Conservation (phyloP, 2,113 vertebrate genomes). For the Crotalus helleri region DNA sequence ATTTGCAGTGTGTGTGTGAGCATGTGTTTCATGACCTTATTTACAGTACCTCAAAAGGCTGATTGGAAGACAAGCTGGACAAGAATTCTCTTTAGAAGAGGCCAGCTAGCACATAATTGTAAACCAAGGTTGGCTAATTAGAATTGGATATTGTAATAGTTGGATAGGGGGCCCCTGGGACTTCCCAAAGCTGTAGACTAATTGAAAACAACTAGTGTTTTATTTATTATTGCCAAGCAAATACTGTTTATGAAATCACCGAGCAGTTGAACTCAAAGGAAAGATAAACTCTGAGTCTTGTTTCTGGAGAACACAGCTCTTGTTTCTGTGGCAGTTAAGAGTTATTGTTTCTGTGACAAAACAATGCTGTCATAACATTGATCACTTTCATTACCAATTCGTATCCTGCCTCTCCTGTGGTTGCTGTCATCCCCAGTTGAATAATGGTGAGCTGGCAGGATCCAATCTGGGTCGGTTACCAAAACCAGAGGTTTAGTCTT, state of each 20-base stretch:
- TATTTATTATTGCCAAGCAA: neutral
- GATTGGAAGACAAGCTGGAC: neutral
- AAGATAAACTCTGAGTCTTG: neutral
- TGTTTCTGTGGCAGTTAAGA: too few species aligned
- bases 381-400: neutral
- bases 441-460: neutral
- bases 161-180: neutral
- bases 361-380: neutral
- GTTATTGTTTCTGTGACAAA: neutral
- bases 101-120: neutral
- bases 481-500: too few species aligned
- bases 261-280: neutral
- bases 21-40: neutral
- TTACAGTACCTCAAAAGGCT: neutral
- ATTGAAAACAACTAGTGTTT: neutral
- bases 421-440: neutral
- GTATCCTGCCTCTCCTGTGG: neutral
- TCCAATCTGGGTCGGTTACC: too few species aligned
- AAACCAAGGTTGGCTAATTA: neutral
- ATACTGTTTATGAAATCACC: neutral
- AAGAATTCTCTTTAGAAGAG: neutral
- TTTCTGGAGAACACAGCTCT: neutral
- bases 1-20: fast-evolving
- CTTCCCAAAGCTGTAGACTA: neutral
- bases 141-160: neutral